Conservation (phyloP, 2,113 vertebrate species). For the Cebus imitator region DNA sequence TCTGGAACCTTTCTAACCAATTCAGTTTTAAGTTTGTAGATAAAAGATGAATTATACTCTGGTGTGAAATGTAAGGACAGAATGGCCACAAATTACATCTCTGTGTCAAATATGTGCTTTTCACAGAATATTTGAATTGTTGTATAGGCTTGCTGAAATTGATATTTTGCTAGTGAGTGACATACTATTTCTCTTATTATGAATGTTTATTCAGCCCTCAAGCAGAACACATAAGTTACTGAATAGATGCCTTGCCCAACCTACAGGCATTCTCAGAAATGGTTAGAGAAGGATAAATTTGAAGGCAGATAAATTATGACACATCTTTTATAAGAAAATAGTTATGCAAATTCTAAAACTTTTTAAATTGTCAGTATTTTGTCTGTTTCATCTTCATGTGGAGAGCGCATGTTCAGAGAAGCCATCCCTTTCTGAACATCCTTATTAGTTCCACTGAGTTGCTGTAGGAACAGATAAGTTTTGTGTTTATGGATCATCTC, state of each 20-base stretch:
- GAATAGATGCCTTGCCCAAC: not conserved
- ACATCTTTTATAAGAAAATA: not conserved
- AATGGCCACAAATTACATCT: not conserved
- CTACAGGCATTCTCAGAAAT: not conserved
- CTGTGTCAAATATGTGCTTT: not conserved
- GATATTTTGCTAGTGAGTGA: not conserved
- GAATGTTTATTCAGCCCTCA: not conserved
- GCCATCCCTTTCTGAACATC: not conserved
- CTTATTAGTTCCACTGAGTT: not conserved
- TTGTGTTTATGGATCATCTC: not conserved
- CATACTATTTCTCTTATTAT: not conserved
- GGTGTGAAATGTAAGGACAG: not conserved
- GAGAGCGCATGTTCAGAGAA: too few relatives aligned
- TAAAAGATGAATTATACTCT: not conserved
- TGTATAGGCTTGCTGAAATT: not conserved
- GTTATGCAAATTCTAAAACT: not conserved
- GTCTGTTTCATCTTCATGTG: not conserved
- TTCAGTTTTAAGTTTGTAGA: not conserved
- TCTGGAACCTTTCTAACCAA: not conserved
- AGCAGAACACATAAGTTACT: not conserved
- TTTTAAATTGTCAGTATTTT: not conserved
- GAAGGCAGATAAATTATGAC: not conserved
- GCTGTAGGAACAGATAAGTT: not conserved
- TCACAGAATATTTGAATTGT: not conserved
- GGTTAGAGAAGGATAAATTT: not conserved